Evolutionary conservation across 2,797 vertebrate genomes (phyloP), one percentile per base, ranked within the genome.

Genomic region (Tangara arthus): DNA sequence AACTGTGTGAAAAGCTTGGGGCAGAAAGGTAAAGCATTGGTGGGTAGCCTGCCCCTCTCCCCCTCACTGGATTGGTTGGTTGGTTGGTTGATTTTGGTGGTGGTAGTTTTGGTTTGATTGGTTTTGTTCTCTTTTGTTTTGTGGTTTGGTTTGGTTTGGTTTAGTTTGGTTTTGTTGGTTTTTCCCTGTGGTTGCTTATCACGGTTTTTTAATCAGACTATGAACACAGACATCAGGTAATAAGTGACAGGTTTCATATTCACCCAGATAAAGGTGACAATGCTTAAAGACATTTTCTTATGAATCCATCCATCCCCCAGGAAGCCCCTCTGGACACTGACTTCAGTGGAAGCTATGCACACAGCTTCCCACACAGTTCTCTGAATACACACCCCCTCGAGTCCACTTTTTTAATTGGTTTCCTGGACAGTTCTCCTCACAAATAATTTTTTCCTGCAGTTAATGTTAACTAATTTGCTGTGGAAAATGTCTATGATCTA

Each of bases 361-460:
- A 59, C 28, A 93, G 41, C 90, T 75, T 94, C 95, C 94, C 91
- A 93, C 94, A 80, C 56, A 90, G 34, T 80, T 75, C 63, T 65
- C 79, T 89, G 66, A 84, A 84, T 16, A 65, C 32, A 46, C 53
- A 90, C 23, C 78, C 72, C 75, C 72, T 44, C 7, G 72, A 94
- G 81, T 79, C 57, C 46, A 79, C 39, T 80, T 35, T 79, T 93
- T 92, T 37, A 95, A 93, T 92, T 50, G 30, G 42, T 92, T 97
- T 97, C 94, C 91, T 94, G 92, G 92, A 91, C 37, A 42, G 63
- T 86, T 94, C 76, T 89, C 60, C 57, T 82, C 57, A 70, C 72
- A 96, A 87, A 89, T 92, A 89, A 77, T 84, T 94, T 96, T 97
- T 97, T 96, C 96, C 95, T 94, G 64, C 42, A 79, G 76, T 89